phyloP scores from a whole-genome alignment of 1,140 invertebrate species.

The Daktulosphaira vitifoliae region DNA sequence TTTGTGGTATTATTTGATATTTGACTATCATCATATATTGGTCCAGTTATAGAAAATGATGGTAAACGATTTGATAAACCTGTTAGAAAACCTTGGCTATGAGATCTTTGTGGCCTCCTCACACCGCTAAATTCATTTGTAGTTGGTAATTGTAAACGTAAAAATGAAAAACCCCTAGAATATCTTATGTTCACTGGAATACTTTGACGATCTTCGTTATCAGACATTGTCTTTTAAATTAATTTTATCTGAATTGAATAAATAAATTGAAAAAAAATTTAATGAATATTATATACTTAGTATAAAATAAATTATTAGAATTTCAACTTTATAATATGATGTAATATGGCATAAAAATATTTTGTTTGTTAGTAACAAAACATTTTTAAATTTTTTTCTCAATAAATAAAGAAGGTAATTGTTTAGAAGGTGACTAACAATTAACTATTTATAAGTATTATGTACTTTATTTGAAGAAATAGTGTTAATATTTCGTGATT shows the following conservation, averaged over 20 bases:
- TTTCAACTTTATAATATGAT: too few relatives aligned
- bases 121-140: slow-evolving; percentile 26
- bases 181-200: slow-evolving; percentile 21
- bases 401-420: too few relatives aligned
- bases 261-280: background rate
- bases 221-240: slow-evolving; percentile 10
- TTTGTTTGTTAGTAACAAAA: too few relatives aligned
- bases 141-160: slow-evolving; percentile 30
- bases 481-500: too few relatives aligned
- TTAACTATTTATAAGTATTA: too few relatives aligned
- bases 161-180: slow-evolving; percentile 28
- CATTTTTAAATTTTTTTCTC: too few relatives aligned
- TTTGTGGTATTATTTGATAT: slow-evolving; percentile 21
- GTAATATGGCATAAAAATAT: too few relatives aligned
- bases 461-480: too few relatives aligned
- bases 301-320: too few relatives aligned
- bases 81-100: slow-evolving; percentile 27
- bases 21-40: slow-evolving; percentile 28
- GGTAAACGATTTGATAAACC: slow-evolving; percentile 31
- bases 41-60: slow-evolving; percentile 31
- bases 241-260: slow-evolving; percentile 1
- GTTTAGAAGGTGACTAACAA: too few relatives aligned
- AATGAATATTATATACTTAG: background rate
- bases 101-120: slow-evolving; percentile 24
- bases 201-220: slow-evolving; percentile 16